phyloP scores from a whole-genome alignment of 2,888 invertebrate genomes.

The Catocala nupta region DNA sequence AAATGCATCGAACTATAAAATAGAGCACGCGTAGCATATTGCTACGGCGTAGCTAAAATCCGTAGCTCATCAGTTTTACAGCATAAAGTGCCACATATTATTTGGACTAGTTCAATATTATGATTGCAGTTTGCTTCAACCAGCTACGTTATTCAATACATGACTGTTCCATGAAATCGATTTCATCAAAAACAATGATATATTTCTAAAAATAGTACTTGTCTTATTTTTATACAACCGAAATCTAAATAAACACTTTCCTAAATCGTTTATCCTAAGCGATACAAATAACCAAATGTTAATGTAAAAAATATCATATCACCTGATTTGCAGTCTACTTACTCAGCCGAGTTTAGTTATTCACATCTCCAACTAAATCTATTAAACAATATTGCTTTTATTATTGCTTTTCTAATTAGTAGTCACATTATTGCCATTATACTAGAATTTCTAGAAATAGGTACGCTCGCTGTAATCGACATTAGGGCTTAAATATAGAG shows the following conservation, averaged over 20 bases:
- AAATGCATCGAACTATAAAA: conserved; percentile 26
- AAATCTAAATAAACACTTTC: conserved; percentile 25
- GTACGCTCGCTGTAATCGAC: conserved; percentile 42
- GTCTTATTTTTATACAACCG: conserved; percentile 32
- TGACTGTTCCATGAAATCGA: conserved; percentile 29
- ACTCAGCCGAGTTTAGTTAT: conserved; percentile 63
- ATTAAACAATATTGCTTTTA: conserved; percentile 67
- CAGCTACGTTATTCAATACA: conserved; percentile 6
- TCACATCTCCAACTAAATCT: conserved; percentile 63
- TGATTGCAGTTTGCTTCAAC: conserved; percentile 8
- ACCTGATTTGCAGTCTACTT: conserved; percentile 77
- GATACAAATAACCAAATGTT: conserved; percentile 61
- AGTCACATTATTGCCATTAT: conserved; percentile 55
- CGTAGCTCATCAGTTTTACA: conserved; percentile 19
- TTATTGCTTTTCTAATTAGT: conserved; percentile 68
- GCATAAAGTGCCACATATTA: conserved; percentile 3
- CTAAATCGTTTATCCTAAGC: conserved; percentile 57
- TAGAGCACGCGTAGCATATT: conserved; percentile 33
- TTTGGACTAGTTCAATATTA: conserved; percentile 17
- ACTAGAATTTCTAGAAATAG: conserved; percentile 39
- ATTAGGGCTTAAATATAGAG: conserved; percentile 19
- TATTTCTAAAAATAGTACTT: conserved; percentile 49
- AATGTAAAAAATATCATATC: conserved; percentile 66
- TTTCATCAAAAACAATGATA: conserved; percentile 40
- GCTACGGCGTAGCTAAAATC: conserved; percentile 39